These are phyloP conservation scores for Monopis laevigella DNA, from an alignment of 2,888 invertebrate genomes.

Conservation along the genomic window DNA sequence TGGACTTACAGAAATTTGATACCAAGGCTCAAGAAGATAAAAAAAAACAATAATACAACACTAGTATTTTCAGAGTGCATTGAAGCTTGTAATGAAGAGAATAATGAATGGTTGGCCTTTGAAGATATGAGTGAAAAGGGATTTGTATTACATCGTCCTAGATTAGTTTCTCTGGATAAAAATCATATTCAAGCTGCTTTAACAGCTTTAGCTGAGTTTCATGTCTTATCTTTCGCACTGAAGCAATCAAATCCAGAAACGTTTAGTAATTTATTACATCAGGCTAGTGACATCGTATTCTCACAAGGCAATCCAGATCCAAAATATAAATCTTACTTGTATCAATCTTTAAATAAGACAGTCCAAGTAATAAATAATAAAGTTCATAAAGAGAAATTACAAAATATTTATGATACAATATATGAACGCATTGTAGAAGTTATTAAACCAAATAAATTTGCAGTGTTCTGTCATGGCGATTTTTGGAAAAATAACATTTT, in stretches of 20 bases:
- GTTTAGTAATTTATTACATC: not conserved
- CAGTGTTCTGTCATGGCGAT: slow-evolving; percentile 12
- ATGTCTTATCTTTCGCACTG: slow-evolving; percentile 9
- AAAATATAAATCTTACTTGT: not conserved
- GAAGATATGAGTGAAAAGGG: slow-evolving; percentile 7
- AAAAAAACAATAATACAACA: not conserved
- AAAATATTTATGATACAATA: not conserved
- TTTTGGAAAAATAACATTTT: slow-evolving; percentile 13
- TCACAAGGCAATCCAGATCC: not conserved
- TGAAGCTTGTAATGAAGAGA: not conserved
- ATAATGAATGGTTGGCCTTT: slow-evolving; percentile 9
- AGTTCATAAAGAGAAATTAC: slow-evolving; percentile 1
- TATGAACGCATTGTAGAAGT: slow-evolving; percentile 4
- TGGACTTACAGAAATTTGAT: slow-evolving; percentile 5
- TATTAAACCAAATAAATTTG: slow-evolving; percentile 3
- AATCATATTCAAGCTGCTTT: slow-evolving; percentile 6
- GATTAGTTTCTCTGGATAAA: slow-evolving; percentile 1
- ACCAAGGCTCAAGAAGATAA: slow-evolving; percentile 5
- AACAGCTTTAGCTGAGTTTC: slow-evolving; percentile 7
- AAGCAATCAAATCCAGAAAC: not conserved
- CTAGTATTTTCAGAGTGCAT: slow-evolving; percentile 2
- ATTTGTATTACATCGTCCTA: slow-evolving; percentile 7
- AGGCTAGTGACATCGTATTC: slow-evolving; percentile 1
- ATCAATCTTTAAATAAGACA: not conserved
- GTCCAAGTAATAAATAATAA: not conserved